These are phyloP conservation scores for Python bivittatus DNA, from an alignment of 2,113 vertebrate genomes.

Conservation along the genomic window DNA sequence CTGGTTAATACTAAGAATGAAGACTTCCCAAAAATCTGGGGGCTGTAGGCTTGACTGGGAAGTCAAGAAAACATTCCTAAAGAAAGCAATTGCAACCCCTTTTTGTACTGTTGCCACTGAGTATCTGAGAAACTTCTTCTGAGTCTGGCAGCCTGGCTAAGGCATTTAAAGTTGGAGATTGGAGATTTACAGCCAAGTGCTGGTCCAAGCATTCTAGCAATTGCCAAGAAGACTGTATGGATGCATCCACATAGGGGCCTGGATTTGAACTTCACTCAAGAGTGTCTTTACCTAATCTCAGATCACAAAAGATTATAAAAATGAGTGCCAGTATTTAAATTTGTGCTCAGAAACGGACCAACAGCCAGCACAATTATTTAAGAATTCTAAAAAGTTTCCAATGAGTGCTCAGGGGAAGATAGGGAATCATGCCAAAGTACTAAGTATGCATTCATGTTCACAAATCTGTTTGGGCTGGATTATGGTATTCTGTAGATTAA, in stretches of 20 bases:
- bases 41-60: neutral
- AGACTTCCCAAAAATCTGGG: neutral
- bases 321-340: neutral
- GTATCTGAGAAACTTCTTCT: neutral
- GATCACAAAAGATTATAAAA: neutral
- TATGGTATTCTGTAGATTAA: neutral
- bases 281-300: neutral
- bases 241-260: neutral
- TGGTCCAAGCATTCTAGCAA: neutral
- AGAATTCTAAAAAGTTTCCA: neutral
- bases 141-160: neutral
- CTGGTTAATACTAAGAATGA: neutral
- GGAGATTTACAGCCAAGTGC: neutral
- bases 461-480: neutral
- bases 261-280: neutral
- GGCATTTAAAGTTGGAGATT: neutral
- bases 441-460: neutral
- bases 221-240: neutral
- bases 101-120: neutral
- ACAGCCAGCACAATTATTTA: neutral
- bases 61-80: neutral
- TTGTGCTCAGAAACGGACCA: neutral
- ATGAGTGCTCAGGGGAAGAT: neutral
- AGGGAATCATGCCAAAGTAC: neutral
- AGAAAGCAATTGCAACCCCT: neutral